Conservation (phyloP, 2,888 invertebrate genomes). For the Rhingia campestris region DNA sequence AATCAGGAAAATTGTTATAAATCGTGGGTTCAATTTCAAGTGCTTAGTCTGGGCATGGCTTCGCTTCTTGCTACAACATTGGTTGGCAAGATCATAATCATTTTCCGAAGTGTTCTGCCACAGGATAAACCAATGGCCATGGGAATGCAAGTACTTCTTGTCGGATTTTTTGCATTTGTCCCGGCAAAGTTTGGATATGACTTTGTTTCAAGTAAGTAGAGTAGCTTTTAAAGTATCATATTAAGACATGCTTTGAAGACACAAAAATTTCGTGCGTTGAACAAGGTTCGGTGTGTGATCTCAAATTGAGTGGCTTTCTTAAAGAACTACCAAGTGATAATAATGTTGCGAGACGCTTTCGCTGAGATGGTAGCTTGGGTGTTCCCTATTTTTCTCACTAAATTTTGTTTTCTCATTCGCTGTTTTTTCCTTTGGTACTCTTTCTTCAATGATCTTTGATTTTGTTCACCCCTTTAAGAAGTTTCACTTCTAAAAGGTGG, state of each 20-base stretch:
- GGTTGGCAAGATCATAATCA: constrained; percentile 84
- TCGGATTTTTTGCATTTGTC: constrained; percentile 85
- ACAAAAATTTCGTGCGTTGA: too few relatives aligned
- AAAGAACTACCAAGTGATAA: too few relatives aligned
- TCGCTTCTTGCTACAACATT: constrained; percentile 79
- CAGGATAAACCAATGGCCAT: constrained; percentile 86
- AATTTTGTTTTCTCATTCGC: too few relatives aligned
- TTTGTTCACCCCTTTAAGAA: too few relatives aligned
- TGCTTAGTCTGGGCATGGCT: constrained; percentile 82
- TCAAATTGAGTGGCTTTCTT: too few relatives aligned
- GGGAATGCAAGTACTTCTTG: constrained; percentile 84
- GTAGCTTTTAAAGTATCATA: not conserved
- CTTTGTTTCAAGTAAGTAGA: constrained; percentile 84
- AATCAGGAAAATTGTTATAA: constrained; percentile 83
- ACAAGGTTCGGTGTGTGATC: too few relatives aligned
- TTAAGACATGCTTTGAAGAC: not conserved
- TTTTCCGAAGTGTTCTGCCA: constrained; percentile 84
- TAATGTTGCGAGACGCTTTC: too few relatives aligned
- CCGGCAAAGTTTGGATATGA: constrained; percentile 87
- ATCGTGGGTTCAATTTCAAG: constrained; percentile 84
- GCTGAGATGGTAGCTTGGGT: too few relatives aligned
- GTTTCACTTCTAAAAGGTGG: too few relatives aligned
- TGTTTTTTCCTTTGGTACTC: too few relatives aligned
- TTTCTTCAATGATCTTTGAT: too few relatives aligned
- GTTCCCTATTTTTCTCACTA: too few relatives aligned